A percentile compares a stretch with the other conserved stretches of the same genome.
Evolutionary conservation across 2,797 vertebrate genomes (phyloP).

Genomic region (Gymnopithys bicolor): DNA sequence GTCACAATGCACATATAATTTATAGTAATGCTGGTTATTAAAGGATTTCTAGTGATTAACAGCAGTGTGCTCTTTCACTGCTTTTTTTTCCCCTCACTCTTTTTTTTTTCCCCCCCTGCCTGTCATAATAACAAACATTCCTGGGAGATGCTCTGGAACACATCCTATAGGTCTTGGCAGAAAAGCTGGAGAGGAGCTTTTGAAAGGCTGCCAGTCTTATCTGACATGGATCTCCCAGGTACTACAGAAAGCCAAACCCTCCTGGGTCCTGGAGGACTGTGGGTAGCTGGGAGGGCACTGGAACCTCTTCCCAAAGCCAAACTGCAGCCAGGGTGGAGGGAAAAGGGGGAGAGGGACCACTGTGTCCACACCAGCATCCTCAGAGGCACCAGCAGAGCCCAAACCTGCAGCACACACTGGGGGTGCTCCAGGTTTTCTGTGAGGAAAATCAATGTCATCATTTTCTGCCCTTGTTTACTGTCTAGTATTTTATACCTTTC

Average conservation of each 20-base stretch:
- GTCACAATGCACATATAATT: constrained; percentile 57
- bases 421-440: background rate
- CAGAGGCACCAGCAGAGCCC: background rate
- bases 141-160: constrained; percentile 69
- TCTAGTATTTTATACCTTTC: background rate
- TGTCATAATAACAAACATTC: constrained; percentile 58
- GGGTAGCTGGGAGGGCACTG: background rate
- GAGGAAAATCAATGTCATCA: background rate
- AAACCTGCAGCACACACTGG: accelerated
- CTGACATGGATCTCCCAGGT: constrained; percentile 37
- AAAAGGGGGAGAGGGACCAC: background rate
- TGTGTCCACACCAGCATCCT: accelerated
- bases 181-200: constrained; percentile 25
- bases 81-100: accelerated
- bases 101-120: background rate
- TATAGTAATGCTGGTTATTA: constrained; percentile 74
- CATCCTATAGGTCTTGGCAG: constrained; percentile 61
- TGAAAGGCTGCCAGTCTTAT: constrained; percentile 34
- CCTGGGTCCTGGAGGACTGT: background rate
- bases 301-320: background rate
- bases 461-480: background rate
- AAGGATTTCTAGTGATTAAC: constrained; percentile 74
- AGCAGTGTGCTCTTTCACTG: constrained; percentile 51
- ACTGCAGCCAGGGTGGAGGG: background rate
- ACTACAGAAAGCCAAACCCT: constrained; percentile 9